Evolutionary conservation across 2,888 invertebrate species (phyloP).

Genomic region (Melanophora roralis): DNA sequence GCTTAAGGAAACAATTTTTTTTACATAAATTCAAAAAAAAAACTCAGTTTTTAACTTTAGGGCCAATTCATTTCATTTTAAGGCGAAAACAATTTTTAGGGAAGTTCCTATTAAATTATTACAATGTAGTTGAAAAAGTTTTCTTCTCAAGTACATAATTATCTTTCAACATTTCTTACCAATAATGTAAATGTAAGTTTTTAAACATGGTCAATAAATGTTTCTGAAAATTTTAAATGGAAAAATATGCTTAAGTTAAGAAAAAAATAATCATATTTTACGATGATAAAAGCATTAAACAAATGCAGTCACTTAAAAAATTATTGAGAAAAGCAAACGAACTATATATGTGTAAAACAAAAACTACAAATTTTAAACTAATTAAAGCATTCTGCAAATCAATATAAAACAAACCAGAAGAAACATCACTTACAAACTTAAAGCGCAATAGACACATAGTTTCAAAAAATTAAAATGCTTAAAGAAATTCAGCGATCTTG

Average conservation of each 20-base stretch:
- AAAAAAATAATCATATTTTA: slow-evolving; percentile 14
- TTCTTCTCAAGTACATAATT: neutral
- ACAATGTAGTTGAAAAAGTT: no score
- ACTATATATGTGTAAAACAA: slow-evolving; percentile 52
- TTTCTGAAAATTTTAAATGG: slow-evolving; percentile 42
- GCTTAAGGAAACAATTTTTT: no score
- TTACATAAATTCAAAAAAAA: no score
- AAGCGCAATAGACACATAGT: neutral
- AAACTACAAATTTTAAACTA: slow-evolving; percentile 9
- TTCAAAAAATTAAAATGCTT: no score
- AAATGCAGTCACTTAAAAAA: slow-evolving; percentile 26
- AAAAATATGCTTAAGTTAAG: slow-evolving; percentile 43
- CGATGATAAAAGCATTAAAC: slow-evolving; percentile 27
- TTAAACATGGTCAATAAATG: slow-evolving; percentile 24
- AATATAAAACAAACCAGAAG: neutral
- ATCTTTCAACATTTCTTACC: neutral
- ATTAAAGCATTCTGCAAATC: neutral
- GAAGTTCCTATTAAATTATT: no score
- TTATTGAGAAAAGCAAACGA: slow-evolving; percentile 46
- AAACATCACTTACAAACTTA: slow-evolving; percentile 19
- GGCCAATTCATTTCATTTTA: no score
- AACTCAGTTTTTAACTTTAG: no score
- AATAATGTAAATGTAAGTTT: slow-evolving; percentile 3
- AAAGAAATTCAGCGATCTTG: no score
- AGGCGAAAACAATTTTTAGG: no score